phyloP scores from a whole-genome alignment of 2,113 vertebrate species.

The Pholis gunnellus region DNA sequence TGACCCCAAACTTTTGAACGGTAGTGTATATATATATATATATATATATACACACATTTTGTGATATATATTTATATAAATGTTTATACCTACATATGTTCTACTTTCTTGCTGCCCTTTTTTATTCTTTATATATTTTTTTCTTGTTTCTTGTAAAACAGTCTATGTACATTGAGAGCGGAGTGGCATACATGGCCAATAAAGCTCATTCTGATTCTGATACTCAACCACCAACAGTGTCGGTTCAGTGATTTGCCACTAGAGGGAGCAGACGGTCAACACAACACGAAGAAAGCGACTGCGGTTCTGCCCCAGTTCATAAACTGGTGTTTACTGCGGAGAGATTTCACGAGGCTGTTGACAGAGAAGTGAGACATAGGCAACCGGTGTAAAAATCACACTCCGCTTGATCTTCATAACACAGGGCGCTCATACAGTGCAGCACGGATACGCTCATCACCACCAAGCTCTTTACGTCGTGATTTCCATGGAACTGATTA shows the following conservation, averaged over 20 bases:
- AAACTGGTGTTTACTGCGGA: slow-evolving; percentile 37
- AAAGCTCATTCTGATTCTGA: too few species aligned
- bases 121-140: too few species aligned
- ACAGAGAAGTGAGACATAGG: slow-evolving; percentile 28
- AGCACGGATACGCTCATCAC: background rate
- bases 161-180: too few species aligned
- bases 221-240: background rate
- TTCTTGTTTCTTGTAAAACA: too few species aligned
- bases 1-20: too few species aligned
- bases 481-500: background rate
- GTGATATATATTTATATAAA: too few species aligned
- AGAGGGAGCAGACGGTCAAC: slow-evolving; percentile 33
- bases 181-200: too few species aligned
- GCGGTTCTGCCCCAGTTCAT: background rate
- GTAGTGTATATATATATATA: too few species aligned
- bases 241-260: slow-evolving; percentile 16
- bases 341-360: slow-evolving; percentile 21
- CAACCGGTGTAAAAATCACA: slow-evolving; percentile 11
- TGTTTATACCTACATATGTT: too few species aligned
- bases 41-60: too few species aligned
- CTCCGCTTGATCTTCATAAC: background rate
- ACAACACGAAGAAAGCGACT: background rate
- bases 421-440: background rate
- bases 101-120: too few species aligned
- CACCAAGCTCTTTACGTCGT: background rate